phyloP scores from a whole-genome alignment of 2,113 vertebrate genomes.

The Podocnemis expansa region DNA sequence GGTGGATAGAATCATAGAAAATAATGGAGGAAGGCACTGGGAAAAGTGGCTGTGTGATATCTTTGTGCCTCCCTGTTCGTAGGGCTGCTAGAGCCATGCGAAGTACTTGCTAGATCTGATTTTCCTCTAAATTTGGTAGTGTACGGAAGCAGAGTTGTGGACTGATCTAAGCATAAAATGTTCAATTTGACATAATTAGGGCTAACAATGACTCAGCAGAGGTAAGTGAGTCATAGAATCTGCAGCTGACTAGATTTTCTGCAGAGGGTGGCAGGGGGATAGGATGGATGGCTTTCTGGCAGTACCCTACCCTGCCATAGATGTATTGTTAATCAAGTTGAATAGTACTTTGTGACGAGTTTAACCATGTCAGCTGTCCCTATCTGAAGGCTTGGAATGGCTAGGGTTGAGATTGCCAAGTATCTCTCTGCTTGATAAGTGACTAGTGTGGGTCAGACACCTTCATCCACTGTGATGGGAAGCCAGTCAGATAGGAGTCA shows the following conservation, averaged over 20 bases:
- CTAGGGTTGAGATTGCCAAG: neutral
- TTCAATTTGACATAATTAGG: neutral
- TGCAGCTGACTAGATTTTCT: neutral
- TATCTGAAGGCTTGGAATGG: neutral
- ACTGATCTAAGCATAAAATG: neutral
- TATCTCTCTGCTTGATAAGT: neutral
- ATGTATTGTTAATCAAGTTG: neutral
- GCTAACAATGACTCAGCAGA: neutral
- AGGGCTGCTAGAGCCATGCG: accelerated
- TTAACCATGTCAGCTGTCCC: neutral
- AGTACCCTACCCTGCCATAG: neutral
- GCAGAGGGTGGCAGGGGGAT: too few relatives aligned
- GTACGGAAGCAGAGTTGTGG: neutral
- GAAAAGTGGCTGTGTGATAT: neutral
- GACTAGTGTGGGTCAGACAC: neutral
- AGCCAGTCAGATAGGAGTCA: neutral
- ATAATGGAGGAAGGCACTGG: neutral
- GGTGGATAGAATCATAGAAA: too few relatives aligned
- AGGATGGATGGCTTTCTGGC: neutral
- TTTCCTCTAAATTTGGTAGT: neutral
- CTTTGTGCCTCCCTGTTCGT: neutral
- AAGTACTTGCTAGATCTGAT: neutral
- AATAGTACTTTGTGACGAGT: neutral
- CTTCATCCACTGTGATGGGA: neutral
- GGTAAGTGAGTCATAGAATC: neutral